These are phyloP conservation scores for Hyles euphorbiae DNA, from an alignment of 1,140 invertebrate species.

Conservation along the genomic window DNA sequence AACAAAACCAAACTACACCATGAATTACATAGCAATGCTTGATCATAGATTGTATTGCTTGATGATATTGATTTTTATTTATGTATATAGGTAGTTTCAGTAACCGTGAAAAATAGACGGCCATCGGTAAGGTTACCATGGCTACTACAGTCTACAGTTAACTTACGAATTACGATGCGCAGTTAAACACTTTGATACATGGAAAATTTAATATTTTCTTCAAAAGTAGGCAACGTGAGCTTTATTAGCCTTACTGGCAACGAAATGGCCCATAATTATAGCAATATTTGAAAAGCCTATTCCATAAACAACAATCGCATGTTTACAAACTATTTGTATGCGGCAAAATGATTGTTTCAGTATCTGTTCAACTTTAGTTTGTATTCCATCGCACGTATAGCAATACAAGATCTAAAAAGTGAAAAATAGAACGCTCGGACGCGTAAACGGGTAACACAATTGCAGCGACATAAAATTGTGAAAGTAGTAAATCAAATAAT, in stretches of 20 bases:
- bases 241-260: constrained; percentile 47
- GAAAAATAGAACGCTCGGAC: constrained; percentile 1
- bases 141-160: too few species aligned
- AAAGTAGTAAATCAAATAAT: constrained; percentile 67
- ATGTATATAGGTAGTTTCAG: too few species aligned
- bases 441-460: constrained; percentile 43
- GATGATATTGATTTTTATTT: too few species aligned
- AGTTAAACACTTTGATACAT: neutral
- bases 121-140: neutral
- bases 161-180: too few species aligned
- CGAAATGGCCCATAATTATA: constrained; percentile 52
- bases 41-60: too few species aligned
- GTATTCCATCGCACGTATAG: neutral
- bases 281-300: constrained; percentile 53
- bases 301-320: constrained; percentile 56
- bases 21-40: too few species aligned
- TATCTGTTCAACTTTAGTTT: constrained; percentile 26
- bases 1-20: too few species aligned
- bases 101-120: too few species aligned
- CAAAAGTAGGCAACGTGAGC: constrained; percentile 34
- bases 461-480: constrained; percentile 53
- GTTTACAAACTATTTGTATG: constrained; percentile 41
- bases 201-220: constrained; percentile 35
- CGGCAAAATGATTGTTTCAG: constrained; percentile 37
- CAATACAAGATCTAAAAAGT: neutral